Percentiles rank a stretch among this genome's conserved stretches.
Evolutionary conservation across 2,797 vertebrate species (phyloP).

Genomic region (Sebastes steindachneri): DNA sequence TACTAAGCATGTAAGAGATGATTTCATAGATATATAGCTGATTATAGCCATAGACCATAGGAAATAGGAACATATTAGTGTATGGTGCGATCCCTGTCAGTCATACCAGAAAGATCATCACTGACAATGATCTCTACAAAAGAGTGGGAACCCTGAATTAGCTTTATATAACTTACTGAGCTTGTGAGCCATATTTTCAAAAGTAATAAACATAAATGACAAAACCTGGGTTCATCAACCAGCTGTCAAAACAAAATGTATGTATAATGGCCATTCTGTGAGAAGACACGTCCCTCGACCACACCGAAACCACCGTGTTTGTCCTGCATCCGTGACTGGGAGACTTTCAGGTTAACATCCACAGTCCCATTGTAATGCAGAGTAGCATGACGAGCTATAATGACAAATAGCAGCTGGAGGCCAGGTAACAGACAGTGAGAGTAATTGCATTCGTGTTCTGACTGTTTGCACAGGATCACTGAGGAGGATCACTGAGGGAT

Average conservation of each 20-base stretch:
- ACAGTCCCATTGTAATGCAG: conserved; percentile 12
- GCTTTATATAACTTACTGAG: not conserved
- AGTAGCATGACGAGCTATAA: not conserved
- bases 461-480: conserved; percentile 56
- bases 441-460: conserved; percentile 8
- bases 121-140: too few species aligned
- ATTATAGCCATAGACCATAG: too few species aligned
- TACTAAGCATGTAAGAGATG: too few species aligned
- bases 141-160: not conserved
- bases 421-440: conserved; percentile 14
- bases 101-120: too few species aligned
- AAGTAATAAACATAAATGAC: not conserved
- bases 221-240: not conserved
- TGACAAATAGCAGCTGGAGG: conserved; percentile 31
- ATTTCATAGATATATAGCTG: too few species aligned
- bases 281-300: not conserved
- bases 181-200: not conserved
- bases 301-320: conserved; percentile 31
- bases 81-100: too few species aligned
- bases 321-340: conserved; percentile 16
- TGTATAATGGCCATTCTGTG: not conserved
- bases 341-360: not conserved
- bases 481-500: conserved; percentile 3
- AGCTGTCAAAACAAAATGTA: conserved; percentile 48
- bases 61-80: too few species aligned